Base-by-base conservation (phyloP, 2,888 invertebrate genomes). In the Drosophila quinaria region DNA sequence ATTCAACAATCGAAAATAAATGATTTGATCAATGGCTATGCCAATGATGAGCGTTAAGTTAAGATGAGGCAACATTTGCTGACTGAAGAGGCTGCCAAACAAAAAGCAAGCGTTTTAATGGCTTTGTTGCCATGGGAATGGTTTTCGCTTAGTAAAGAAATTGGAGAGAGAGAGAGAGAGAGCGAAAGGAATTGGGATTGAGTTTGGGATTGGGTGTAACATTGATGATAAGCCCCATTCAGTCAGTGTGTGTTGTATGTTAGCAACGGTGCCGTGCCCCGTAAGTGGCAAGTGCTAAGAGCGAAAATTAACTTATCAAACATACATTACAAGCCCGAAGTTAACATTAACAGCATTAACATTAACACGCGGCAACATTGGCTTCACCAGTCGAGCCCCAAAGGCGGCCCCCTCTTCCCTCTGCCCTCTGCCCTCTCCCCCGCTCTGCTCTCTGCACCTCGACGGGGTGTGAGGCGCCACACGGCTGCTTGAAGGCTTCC, bases 301-400 rank as follows among this genome's bases (percentile, higher is more conserved):
- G 74, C 71, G 70, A 80, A 86, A 86, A 87, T 86, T 77, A 87
- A 86, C 88, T 87, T 86, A 86, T 86, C 86, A 86, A 86, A 88
- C 86, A 86, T 76, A 78, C 88, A 86, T 85, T 85, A 83, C 81
- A 74, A 56, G 76, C 70, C 79, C 73, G 66, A 80, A 87, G 83
- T 87, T 87, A 81, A 74, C 86, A 87, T 83, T 86, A 87, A 83
- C 87, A 76, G 69, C 70, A 82, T 87, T 84, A 87, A 74, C 80
- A 78, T 80, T 74, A 74, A 69, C 74, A 71, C 74, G 65, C 76
- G 58, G 61, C 55, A 39, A 46, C 44, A 42, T 29, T 31, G 47
- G 44, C 25, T 50, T 35, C 13, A 4, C 33, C 33, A 25, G 37
- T n/a, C 13, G 42, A 22, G 39, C 46, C 47, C 55, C 47, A 19